These are phyloP conservation scores for Microcaecilia unicolor DNA, from an alignment of 2,797 vertebrate genomes.

Conservation along the genomic window DNA sequence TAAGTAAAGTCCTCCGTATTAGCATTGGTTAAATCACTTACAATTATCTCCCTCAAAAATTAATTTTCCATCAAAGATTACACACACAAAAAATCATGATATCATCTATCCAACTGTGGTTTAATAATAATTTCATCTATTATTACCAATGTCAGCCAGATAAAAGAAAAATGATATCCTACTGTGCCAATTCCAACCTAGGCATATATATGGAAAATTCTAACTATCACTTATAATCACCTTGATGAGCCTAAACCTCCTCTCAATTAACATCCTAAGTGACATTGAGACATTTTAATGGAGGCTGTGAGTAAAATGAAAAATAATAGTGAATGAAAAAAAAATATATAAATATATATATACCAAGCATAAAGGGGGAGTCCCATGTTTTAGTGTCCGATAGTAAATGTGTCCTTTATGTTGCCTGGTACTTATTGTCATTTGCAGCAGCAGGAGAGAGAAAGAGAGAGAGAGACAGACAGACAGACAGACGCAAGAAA, in stretches of 20 bases:
- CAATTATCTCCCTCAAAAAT: constrained; percentile 76
- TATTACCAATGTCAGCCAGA: constrained; percentile 83
- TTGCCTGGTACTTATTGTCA: constrained; percentile 17
- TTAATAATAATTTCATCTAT: constrained; percentile 83
- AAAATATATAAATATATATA: no score
- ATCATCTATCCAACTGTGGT: constrained; percentile 80
- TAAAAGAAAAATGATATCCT: constrained; percentile 81
- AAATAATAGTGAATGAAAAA: constrained; percentile 63
- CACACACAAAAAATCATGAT: constrained; percentile 79
- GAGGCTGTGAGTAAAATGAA: constrained; percentile 70
- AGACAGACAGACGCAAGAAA: no score
- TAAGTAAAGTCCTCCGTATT: constrained; percentile 60
- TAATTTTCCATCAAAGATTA: constrained; percentile 70
- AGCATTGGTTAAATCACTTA: constrained; percentile 75
- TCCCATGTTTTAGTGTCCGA: constrained; percentile 13
- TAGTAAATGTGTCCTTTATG: constrained; percentile 19
- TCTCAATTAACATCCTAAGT: constrained; percentile 94
- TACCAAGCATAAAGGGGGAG: constrained; percentile 19
- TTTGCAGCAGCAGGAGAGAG: no score
- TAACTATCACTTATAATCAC: constrained; percentile 90
- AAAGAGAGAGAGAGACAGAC: no score
- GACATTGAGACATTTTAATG: constrained; percentile 81
- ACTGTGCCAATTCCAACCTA: constrained; percentile 75
- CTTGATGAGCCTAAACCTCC: constrained; percentile 87
- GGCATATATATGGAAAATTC: constrained; percentile 88